Percentiles rank a stretch among this genome's conserved stretches.
Evolutionary conservation across 35 echinoderm and acorn worm genomes (phyloP).

Genomic region (Lytechinus variegatus): DNA sequence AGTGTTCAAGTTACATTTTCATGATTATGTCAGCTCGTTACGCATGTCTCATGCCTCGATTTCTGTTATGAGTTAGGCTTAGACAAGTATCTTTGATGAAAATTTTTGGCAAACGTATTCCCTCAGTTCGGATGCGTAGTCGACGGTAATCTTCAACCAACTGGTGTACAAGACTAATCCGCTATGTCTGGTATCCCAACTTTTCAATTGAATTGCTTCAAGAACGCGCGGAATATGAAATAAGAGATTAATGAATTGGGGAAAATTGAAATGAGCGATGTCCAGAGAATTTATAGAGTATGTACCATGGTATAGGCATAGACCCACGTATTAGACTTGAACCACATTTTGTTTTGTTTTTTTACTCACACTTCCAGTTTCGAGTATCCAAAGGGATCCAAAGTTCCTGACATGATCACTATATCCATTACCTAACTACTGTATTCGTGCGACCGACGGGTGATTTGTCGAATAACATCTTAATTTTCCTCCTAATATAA

Average conservation of each 20-base stretch:
- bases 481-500: no score
- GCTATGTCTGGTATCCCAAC: neutral
- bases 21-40: slow-evolving; percentile 4
- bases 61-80: neutral
- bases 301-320: no score
- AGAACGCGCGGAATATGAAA: neutral
- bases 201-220: neutral
- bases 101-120: neutral
- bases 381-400: no score
- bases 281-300: no score
- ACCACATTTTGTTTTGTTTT: no score
- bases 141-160: neutral
- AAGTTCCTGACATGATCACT: no score
- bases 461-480: no score
- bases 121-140: neutral
- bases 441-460: no score
- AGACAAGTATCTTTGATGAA: neutral
- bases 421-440: no score
- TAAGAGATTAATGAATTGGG: neutral
- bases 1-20: neutral
- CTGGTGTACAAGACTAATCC: neutral
- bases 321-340: no score
- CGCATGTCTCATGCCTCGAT: neutral
- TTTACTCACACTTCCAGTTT: no score
- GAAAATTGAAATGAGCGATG: no score